These are phyloP conservation scores for Euphonia xanthogaster DNA, from an alignment of 2,797 vertebrate genomes.

Conservation along the genomic window DNA sequence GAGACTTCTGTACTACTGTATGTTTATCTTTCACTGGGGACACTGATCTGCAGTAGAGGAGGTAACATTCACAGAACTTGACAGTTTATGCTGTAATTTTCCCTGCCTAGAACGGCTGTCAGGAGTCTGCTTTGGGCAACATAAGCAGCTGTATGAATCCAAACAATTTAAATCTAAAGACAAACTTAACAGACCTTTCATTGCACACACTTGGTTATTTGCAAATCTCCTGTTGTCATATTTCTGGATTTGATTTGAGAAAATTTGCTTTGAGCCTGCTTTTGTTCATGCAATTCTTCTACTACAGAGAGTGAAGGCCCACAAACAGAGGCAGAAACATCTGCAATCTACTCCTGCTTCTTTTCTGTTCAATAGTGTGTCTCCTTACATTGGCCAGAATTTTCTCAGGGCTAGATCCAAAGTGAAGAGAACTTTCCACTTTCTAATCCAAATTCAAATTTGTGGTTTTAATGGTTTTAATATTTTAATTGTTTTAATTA, in stretches of 20 bases:
- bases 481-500: background rate
- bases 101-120: background rate
- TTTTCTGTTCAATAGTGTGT: background rate
- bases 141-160: background rate
- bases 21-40: slow-evolving; percentile 17
- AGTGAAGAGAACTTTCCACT: background rate
- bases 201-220: background rate
- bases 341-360: background rate
- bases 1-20: background rate
- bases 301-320: background rate
- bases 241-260: background rate
- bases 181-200: background rate
- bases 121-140: background rate
- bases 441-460: background rate
- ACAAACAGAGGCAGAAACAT: background rate
- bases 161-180: slow-evolving; percentile 2
- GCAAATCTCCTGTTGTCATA: background rate
- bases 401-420: background rate
- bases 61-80: background rate
- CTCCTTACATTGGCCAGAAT: background rate
- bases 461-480: accelerated
- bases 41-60: background rate
- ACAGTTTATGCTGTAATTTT: background rate
- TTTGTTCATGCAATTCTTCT: background rate
- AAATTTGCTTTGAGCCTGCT: background rate